phyloP scores from a whole-genome alignment of 1,140 invertebrate genomes.

The Caenorhabditis inopinata region DNA sequence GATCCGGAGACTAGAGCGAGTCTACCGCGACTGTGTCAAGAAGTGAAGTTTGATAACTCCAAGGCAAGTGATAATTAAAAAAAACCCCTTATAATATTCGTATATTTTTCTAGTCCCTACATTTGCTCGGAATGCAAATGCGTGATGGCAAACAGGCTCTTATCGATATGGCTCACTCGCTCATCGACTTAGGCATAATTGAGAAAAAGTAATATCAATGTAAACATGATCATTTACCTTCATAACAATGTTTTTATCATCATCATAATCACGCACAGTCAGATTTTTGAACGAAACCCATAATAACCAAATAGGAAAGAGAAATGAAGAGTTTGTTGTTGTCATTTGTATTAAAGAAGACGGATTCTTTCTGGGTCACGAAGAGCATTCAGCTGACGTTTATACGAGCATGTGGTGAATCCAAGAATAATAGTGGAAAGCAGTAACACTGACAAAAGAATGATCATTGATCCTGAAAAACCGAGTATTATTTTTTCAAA shows the following conservation, averaged over 20 bases:
- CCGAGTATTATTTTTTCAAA: background rate
- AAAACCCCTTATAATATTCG: too few relatives aligned
- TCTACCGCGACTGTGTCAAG: slow-evolving; percentile 68
- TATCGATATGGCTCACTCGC: slow-evolving; percentile 68
- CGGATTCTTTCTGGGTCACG: background rate
- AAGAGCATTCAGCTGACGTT: background rate
- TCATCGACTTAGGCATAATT: slow-evolving; percentile 68
- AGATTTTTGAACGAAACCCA: background rate
- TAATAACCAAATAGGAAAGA: slow-evolving; percentile 9
- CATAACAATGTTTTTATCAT: slow-evolving; percentile 4
- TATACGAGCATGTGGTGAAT: slow-evolving; percentile 7
- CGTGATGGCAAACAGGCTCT: slow-evolving; percentile 66
- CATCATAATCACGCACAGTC: slow-evolving; percentile 31
- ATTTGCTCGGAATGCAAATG: slow-evolving; percentile 67
- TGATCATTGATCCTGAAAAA: background rate
- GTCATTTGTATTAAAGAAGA: background rate
- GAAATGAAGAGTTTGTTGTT: slow-evolving; percentile 20
- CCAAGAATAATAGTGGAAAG: slow-evolving; percentile 1
- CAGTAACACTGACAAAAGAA: background rate
- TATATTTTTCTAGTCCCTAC: slow-evolving; percentile 66
- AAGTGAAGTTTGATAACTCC: slow-evolving; percentile 69
- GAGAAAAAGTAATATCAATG: background rate
- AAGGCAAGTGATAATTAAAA: too few relatives aligned
- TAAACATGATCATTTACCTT: background rate
- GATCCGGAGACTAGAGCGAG: slow-evolving; percentile 68